Base-by-base conservation (phyloP, 2,888 invertebrate genomes). In the Dexiosoma caninum region DNA sequence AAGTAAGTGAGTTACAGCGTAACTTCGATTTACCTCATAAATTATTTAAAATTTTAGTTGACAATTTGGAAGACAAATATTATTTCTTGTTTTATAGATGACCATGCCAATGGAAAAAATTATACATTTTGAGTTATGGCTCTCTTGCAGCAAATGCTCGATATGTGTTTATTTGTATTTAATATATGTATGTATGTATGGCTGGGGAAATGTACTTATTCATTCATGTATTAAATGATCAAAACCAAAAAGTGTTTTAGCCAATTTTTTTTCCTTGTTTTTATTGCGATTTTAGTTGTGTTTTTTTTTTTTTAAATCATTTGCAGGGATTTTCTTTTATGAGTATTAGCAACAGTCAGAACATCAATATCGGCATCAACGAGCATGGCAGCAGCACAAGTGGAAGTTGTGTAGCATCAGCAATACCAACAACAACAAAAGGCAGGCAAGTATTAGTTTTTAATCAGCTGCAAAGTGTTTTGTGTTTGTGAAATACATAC, bases 381-480 rank as follows among this genome's bases (percentile, higher is more conserved):
- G 37, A 9, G 14, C 10, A 7, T 27, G 32, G 23, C 12, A 62
- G 32, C 44, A 32, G 27, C n/a, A n/a, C n/a, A 42, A 30, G 27
- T 14, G 14, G 57, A 27, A n/a, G n/a, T n/a, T 5, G 27, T 27
- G 27, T 5, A 46, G n/a, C 19, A 51, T 14, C 21, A 60, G 49
- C 49, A 71, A 51, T 16, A 44, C 32, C 32, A 51, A 72, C 53
- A 35, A 51, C 27, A 49, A 46, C 27, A 57, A 74, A 21, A 49
- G 14, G 21, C 49, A 59, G n/a, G n/a, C n/a, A n/a, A n/a, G 6
- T 21, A 49, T 69, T 81, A 81, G 77, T 81, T 78, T 75, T 81
- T 70, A 78, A 81, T 78, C 70, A 78, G 78, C 75, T 75, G 75
- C 51, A 72, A 67, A 82, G 78, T 82, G 78, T 72, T 78, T 69